Evolutionary conservation across 1,140 invertebrate genomes (phyloP).

Genomic region (Spodoptera litura): DNA sequence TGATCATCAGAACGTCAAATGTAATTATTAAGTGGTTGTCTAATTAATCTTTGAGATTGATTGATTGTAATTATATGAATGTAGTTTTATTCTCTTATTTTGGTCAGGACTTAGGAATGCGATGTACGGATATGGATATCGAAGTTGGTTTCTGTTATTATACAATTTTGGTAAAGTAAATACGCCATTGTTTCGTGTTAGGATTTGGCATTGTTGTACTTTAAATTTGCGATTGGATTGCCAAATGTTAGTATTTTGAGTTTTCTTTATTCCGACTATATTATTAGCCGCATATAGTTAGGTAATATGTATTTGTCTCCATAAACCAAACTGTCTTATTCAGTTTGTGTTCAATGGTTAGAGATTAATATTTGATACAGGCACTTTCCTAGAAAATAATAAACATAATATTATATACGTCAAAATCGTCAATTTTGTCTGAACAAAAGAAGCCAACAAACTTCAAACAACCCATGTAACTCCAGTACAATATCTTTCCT

Average conservation of each 20-base stretch:
- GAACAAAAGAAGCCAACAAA: not conserved
- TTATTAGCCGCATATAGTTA: no score
- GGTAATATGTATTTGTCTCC: no score
- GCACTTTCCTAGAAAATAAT: not conserved
- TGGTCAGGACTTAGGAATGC: not conserved
- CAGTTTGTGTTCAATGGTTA: not conserved
- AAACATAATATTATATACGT: not conserved
- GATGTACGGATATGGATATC: not conserved
- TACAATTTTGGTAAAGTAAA: slow-evolving; percentile 14
- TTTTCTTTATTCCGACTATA: not conserved
- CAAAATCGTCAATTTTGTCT: not conserved
- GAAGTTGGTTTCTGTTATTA: slow-evolving; percentile 10
- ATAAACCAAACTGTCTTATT: no score
- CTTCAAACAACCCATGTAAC: not conserved
- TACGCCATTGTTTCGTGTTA: slow-evolving; percentile 8
- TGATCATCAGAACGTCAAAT: not conserved
- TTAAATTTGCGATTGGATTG: slow-evolving; percentile 20
- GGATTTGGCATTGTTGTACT: slow-evolving; percentile 28
- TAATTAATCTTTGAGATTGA: not conserved
- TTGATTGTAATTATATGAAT: not conserved
- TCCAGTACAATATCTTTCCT: not conserved
- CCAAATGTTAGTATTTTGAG: slow-evolving; percentile 1
- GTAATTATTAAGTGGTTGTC: not conserved
- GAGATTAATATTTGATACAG: no score
- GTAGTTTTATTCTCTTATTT: not conserved